phyloP scores from a whole-genome alignment of 2,797 vertebrate genomes.

The Poeciliopsis turneri region DNA sequence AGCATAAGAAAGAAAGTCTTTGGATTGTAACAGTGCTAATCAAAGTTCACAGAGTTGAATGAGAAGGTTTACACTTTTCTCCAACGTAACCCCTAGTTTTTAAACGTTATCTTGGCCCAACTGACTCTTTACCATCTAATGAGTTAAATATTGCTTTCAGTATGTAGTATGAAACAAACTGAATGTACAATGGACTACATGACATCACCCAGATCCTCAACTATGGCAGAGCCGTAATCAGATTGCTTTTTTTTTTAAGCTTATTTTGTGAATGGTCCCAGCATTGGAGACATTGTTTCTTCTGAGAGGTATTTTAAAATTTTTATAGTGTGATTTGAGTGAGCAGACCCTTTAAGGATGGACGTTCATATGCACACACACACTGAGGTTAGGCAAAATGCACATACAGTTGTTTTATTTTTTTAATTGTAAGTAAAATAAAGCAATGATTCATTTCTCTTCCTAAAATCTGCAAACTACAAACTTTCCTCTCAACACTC shows the following conservation, averaged over 20 bases:
- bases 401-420: neutral
- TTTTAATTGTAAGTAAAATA: neutral
- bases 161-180: neutral
- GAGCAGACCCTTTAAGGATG: constrained; percentile 30
- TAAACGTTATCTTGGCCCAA: neutral
- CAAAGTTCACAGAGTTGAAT: neutral
- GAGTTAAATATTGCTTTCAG: neutral
- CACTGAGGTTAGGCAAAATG: constrained; percentile 13
- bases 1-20: neutral
- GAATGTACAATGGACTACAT: neutral
- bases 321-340: constrained; percentile 23
- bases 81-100: neutral
- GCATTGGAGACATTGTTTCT: constrained; percentile 4
- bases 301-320: neutral
- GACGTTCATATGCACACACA: neutral
- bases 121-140: neutral
- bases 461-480: constrained; percentile 38
- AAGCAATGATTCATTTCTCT: constrained; percentile 31
- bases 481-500: constrained; percentile 51
- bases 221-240: neutral
- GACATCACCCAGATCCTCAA: neutral
- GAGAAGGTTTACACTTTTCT: neutral
- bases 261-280: constrained; percentile 2
- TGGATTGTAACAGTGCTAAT: neutral
- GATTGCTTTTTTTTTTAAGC: neutral